Evolutionary conservation across 2,113 vertebrate species (phyloP).

Genomic region (Axis porcinus): DNA sequence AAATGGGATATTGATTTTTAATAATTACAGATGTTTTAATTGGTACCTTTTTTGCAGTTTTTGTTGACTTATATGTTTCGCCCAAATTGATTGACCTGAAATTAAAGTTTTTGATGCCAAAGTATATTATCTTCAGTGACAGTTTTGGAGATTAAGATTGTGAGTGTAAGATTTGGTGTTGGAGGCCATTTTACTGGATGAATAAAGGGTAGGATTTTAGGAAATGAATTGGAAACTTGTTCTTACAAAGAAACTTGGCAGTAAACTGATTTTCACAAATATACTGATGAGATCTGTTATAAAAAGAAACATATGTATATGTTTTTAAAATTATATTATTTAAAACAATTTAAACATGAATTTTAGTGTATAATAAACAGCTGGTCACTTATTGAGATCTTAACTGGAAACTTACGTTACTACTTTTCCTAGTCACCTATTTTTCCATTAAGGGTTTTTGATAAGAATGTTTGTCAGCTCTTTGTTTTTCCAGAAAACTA

Average conservation of each 20-base stretch:
- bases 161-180: neutral
- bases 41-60: neutral
- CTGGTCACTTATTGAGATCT: neutral
- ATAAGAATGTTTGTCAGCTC: neutral
- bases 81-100: neutral
- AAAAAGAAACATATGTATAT: neutral
- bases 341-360: slow-evolving; percentile 20
- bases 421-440: neutral
- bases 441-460: neutral
- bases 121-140: neutral
- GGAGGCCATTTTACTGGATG: neutral
- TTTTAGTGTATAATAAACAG: neutral
- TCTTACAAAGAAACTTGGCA: slow-evolving; percentile 14
- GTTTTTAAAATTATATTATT: slow-evolving; percentile 14
- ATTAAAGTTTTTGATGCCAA: neutral
- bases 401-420: neutral
- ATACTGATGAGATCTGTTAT: neutral
- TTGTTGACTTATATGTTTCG: neutral
- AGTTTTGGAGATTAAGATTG: neutral
- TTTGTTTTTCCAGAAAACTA: slow-evolving; percentile 50
- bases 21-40: neutral
- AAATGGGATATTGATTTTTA: neutral
- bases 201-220: neutral
- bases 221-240: neutral
- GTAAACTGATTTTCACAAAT: neutral